Percentiles rank a stretch among this genome's conserved stretches.
Conservation (phyloP, 2,113 vertebrate genomes). For the Archocentrus centrarchus region DNA sequence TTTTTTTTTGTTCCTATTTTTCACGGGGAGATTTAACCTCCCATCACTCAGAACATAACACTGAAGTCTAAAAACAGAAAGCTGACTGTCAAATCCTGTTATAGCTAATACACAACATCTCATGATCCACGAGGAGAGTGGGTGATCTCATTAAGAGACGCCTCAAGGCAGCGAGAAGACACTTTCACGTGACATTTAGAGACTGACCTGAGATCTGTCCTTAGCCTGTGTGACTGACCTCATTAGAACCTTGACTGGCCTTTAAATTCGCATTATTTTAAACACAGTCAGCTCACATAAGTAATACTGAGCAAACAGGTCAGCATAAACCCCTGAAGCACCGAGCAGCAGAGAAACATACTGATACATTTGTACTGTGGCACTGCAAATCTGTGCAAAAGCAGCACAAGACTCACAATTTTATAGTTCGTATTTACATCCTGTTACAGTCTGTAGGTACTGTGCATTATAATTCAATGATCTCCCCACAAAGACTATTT, state of each 20-base stretch:
- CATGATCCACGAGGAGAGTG: neutral
- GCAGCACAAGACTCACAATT: too few species aligned
- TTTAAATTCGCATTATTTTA: neutral
- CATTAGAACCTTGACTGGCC: neutral
- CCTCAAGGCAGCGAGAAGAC: neutral
- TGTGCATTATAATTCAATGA: neutral
- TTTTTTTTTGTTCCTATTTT: neutral
- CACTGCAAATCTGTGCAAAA: too few species aligned
- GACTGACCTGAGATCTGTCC: neutral
- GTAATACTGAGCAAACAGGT: neutral
- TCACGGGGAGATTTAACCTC: neutral
- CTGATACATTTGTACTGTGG: neutral
- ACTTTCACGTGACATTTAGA: neutral
- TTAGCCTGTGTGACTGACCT: neutral
- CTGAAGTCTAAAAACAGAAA: neutral
- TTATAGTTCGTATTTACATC: too few species aligned
- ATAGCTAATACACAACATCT: neutral
- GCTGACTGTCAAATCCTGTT: neutral
- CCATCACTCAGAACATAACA: neutral
- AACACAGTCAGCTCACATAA: neutral
- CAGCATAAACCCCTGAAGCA: neutral
- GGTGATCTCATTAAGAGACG: neutral
- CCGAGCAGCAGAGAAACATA: neutral
- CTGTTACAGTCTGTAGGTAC: neutral
- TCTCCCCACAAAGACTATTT: neutral